Conservation (phyloP, 2,797 vertebrate genomes). For the Aeoliscus strigatus region DNA sequence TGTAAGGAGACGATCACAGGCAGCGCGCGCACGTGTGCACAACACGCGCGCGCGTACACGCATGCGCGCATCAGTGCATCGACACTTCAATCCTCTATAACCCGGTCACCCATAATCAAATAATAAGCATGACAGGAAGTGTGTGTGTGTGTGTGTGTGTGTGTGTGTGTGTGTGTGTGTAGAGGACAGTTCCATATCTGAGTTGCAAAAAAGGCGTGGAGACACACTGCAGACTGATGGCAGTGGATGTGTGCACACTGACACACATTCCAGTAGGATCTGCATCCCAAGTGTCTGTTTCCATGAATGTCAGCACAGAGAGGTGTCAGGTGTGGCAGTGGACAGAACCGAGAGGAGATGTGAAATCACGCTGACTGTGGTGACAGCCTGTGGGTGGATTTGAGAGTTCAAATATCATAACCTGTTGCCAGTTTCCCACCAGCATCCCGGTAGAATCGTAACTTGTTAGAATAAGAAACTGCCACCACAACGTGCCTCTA, state of each 20-base stretch:
- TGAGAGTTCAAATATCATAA: constrained; percentile 17
- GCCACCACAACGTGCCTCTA: constrained; percentile 1
- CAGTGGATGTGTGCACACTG: constrained; percentile 7
- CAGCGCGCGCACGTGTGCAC: constrained; percentile 44
- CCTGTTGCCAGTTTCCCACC: constrained; percentile 33
- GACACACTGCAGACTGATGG: constrained; percentile 9
- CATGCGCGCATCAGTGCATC: constrained; percentile 13
- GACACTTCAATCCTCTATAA: constrained; percentile 45
- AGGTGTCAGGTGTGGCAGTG: no score
- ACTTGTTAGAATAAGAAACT: no score
- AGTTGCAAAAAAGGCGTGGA: no score
- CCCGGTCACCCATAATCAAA: constrained; percentile 57
- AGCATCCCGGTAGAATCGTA: no score
- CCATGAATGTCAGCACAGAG: constrained; percentile 4
- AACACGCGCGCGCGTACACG: constrained; percentile 25
- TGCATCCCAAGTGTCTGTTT: constrained; percentile 32
- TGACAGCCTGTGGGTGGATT: no score
- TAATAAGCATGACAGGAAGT: constrained; percentile 13
- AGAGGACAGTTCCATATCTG: neutral
- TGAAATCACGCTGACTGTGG: no score
- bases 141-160: constrained; percentile 10
- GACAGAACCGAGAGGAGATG: neutral
- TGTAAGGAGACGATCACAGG: constrained; percentile 51
- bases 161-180: constrained; percentile 9
- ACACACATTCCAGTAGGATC: constrained; percentile 25